Evolutionary conservation across 2,797 vertebrate species (phyloP).

Genomic region (Mallotus villosus): DNA sequence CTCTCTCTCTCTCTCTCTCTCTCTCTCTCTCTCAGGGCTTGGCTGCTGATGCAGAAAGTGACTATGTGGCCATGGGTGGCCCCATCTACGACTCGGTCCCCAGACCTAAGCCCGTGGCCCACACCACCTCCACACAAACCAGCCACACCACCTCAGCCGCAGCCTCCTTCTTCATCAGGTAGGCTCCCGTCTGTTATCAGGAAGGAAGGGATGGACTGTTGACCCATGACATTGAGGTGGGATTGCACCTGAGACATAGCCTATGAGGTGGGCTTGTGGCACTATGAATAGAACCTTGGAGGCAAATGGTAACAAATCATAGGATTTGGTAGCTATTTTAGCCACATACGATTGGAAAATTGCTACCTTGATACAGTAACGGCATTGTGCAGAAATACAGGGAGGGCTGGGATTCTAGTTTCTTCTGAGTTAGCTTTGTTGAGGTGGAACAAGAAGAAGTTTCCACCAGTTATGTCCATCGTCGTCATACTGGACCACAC

Average conservation of each 20-base stretch:
- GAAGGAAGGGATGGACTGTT: neutral
- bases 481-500: neutral
- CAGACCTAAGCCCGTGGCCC: constrained; percentile 27
- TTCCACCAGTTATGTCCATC: too few species aligned
- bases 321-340: neutral
- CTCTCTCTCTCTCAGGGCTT: constrained; percentile 22
- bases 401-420: neutral
- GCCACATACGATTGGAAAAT: neutral
- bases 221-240: neutral
- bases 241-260: neutral
- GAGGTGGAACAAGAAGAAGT: neutral
- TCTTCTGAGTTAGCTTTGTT: neutral
- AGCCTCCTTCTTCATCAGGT: constrained; percentile 69
- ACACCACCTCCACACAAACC: constrained; percentile 51
- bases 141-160: constrained; percentile 41
- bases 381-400: too few species aligned
- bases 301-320: too few species aligned
- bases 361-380: too few species aligned
- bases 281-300: too few species aligned
- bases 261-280: neutral
- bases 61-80: constrained; percentile 12
- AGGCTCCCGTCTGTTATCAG: constrained; percentile 16
- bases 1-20: neutral
- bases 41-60: constrained; percentile 8
- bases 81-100: neutral